Evolutionary conservation across 2,888 invertebrate species (phyloP), one percentile per base, ranked within the genome.

Genomic region (Ennomos fuscantarius): DNA sequence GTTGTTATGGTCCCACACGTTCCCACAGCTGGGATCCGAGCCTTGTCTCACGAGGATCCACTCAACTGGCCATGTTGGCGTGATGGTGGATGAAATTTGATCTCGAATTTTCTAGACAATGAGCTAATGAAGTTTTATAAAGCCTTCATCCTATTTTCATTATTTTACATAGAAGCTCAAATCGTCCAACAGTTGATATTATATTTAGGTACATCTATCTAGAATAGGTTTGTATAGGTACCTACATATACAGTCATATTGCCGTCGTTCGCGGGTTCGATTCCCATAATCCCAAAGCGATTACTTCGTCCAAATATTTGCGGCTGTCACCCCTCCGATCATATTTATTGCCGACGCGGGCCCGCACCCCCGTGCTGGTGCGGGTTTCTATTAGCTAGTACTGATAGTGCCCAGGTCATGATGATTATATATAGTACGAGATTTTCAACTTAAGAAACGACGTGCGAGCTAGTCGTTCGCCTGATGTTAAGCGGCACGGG

Each of bases 291-390:
- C 60, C 52, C 56, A 12, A 46, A 48, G 11, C 60, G 56, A 60
- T 56, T 60, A 60, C 47, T 32, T 37, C 9, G n/a, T 31, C 1
- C 56, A 60, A 60, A 60, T 55, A 60, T 60, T 60, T 60, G 53
- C 52, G 37, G 33, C 9, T 35, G n/a, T 37, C 45, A 41, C 58
- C 49, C 48, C 41, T 8, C n/a, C 44, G 24, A 39, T 43, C 55
- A 45, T 55, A 39, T 48, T 31, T 55, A 48, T 55, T 24, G 44
- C 39, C 44, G 24, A 8, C n/a, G 41, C 24, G 6, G 24, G 24
- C 24, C 36, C 50, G 48, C 12, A 31, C 33, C 8, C 15, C 15
- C 2, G 34, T 13, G 5, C 9, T 24, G 3, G 11, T 10, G 15
- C 15, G 10, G 34, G 31, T 32, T 32, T 36, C 37, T 47, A 47